Evolutionary conservation across 2,888 invertebrate genomes (phyloP), one percentile per base, ranked within the genome.

Genomic region (Megamerina dolium): DNA sequence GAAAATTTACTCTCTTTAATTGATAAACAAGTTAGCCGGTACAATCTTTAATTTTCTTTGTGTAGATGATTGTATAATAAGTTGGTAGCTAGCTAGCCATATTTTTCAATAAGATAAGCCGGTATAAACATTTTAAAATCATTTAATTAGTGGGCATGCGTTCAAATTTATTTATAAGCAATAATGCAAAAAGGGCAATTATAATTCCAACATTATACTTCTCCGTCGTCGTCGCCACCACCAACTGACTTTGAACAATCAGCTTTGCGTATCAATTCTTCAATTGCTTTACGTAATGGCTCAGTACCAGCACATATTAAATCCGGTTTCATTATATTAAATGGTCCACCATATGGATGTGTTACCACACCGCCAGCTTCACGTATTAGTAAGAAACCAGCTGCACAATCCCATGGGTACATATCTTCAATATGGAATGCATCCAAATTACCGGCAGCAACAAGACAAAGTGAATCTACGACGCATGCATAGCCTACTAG

Each of bases 321-420:
- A 53, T 75, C 74, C 1, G 79, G 75, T 48, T 76, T 73, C 77
- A 79, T 78, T n/a, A 80, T 54, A 50, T 79, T 65, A 48, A 75
- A 77, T 50, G 74, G 64, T 8, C 67, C 68, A 2, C 77, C 85
- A 63, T 76, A 76, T 4, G 81, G 77, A 66, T 85, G 82, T 21
- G 78, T 72, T 8, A 86, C 74, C 38, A 75, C 70, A 17, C 87
- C 89, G 13, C 88, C 88, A 36, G 89, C 87, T 74, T 90, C 89
- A 43, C 73, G 68, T 17, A 87, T 76, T 30, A 90, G 80, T 33
- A 89, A 63, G 41, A 75, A 77, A 12, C 83, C 85, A 5, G 87
- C 88, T 14, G 84, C 81, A 34, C 85, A 79, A 64, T 89, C 88
- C 89, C 88, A 89, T 26, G 82, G 78, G 56, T 83, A 80, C 54